Evolutionary conservation across 2,888 invertebrate species (phyloP).

Genomic region (Cotesia congregata): DNA sequence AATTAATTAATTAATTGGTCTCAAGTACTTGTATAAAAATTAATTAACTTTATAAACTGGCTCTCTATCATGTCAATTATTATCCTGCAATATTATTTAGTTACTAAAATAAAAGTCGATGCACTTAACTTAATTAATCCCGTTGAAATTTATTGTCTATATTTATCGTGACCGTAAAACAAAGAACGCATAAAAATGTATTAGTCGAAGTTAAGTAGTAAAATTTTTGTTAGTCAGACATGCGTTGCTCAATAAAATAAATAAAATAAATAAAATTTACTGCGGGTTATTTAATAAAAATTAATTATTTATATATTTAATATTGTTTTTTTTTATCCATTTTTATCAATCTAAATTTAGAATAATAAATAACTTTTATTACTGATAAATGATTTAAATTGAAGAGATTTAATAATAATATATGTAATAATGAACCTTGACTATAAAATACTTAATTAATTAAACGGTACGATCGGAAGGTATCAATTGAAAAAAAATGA

Average conservation of each 20-base stretch:
- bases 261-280: not conserved
- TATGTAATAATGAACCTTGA: not conserved
- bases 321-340: no score
- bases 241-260: not conserved
- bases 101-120: not conserved
- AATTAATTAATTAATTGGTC: no score
- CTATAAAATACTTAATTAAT: constrained; percentile 1
- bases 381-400: not conserved
- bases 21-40: no score
- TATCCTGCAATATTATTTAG: no score
- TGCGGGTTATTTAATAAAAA: not conserved
- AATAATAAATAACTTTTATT: not conserved
- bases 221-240: constrained; percentile 11
- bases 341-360: not conserved
- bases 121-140: constrained; percentile 1
- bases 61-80: no score
- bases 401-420: not conserved
- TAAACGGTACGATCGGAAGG: constrained; percentile 1
- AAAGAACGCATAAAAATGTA: not conserved
- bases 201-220: not conserved
- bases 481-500: constrained; percentile 1
- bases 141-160: not conserved
- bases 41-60: no score
- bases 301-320: no score
- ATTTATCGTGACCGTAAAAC: not conserved